Percentiles rank a stretch among this genome's conserved stretches.
phyloP scores from a whole-genome alignment of 2,888 invertebrate species.

The Hybos culiciformis region DNA sequence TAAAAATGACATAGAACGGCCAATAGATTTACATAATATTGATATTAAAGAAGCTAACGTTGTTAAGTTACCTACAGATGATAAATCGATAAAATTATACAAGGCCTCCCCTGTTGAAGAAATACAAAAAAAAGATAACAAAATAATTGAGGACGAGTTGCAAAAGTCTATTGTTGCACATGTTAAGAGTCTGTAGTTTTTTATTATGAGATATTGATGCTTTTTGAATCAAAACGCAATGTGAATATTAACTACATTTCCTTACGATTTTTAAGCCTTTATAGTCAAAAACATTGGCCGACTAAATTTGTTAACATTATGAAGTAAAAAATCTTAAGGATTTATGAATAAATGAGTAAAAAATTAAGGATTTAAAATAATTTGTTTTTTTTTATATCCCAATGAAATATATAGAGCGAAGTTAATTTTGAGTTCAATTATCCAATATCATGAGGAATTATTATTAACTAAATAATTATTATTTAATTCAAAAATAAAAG shows the following conservation, averaged over 20 bases:
- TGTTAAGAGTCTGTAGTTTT: constrained; percentile 21
- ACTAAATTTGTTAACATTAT: no score
- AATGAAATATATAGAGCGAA: no score
- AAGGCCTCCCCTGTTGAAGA: constrained; percentile 15
- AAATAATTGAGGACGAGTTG: constrained; percentile 20
- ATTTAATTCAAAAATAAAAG: no score
- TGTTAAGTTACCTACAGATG: constrained; percentile 12
- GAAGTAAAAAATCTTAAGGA: no score
- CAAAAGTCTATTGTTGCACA: constrained; percentile 34
- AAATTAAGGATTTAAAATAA: no score
- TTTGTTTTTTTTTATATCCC: no score
- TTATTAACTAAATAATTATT: no score
- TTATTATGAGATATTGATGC: constrained; percentile 16
- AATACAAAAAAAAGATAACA: constrained; percentile 26
- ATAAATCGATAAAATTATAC: constrained; percentile 16
- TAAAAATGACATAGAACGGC: constrained; percentile 30
- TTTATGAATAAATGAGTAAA: no score
- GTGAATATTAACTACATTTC: not conserved
- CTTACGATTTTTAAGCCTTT: not conserved
- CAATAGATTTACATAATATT: constrained; percentile 14
- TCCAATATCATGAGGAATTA: no score
- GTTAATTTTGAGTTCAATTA: no score
- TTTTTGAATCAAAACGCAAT: not conserved
- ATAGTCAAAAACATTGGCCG: no score
- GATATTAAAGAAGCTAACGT: constrained; percentile 14